Percentiles rank a stretch among this genome's conserved stretches.
phyloP scores from a whole-genome alignment of 2,113 vertebrate genomes.

The Pica pica region DNA sequence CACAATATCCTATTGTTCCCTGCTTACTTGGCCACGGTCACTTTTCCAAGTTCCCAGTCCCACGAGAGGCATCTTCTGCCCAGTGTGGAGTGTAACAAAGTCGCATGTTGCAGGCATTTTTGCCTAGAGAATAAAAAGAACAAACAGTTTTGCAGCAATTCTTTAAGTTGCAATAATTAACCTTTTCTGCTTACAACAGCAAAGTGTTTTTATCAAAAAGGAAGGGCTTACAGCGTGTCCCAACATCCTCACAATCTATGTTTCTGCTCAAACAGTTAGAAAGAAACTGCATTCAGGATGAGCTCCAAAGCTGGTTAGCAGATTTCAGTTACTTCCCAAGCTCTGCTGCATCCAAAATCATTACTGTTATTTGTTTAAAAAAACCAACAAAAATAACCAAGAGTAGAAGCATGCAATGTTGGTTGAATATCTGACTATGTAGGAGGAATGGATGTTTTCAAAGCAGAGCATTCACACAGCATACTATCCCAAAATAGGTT shows the following conservation, averaged over 20 bases:
- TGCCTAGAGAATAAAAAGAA: constrained; percentile 52
- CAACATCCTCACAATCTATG: background rate
- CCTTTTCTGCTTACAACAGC: background rate
- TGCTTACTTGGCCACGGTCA: constrained; percentile 85
- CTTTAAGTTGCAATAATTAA: background rate
- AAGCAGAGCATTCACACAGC: background rate
- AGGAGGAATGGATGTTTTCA: background rate
- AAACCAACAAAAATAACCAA: background rate
- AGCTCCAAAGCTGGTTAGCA: background rate
- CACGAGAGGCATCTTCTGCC: constrained; percentile 91
- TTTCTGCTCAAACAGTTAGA: background rate
- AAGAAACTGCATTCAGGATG: background rate
- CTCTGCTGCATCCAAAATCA: background rate
- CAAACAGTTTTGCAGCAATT: background rate
- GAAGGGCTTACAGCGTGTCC: background rate
- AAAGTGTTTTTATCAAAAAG: background rate
- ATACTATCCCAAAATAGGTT: background rate
- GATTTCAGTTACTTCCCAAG: background rate
- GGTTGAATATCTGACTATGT: background rate
- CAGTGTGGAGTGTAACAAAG: constrained; percentile 81
- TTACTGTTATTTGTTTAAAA: background rate
- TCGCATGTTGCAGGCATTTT: constrained; percentile 71
- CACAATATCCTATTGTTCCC: background rate
- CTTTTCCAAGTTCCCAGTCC: constrained; percentile 98
- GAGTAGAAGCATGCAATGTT: background rate